phyloP scores from a whole-genome alignment of 2,797 vertebrate species.

The Melanotaenia nigrans region DNA sequence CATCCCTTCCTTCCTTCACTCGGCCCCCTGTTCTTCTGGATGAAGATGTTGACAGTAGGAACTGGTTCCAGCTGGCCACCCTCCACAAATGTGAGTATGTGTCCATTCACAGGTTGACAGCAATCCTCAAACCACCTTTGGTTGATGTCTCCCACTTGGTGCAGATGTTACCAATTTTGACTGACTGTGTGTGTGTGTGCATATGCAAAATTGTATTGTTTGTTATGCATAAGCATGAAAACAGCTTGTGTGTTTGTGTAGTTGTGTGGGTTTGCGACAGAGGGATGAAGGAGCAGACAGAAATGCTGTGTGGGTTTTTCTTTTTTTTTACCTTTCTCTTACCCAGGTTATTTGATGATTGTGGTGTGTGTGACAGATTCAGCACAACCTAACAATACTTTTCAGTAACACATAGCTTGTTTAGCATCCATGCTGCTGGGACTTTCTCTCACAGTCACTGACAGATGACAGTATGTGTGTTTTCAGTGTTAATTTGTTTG shows the following conservation, averaged over 20 bases:
- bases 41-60: constrained; percentile 76
- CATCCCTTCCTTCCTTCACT: constrained; percentile 13
- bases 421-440: constrained; percentile 51
- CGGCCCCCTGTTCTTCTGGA: constrained; percentile 33
- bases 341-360: constrained; percentile 39
- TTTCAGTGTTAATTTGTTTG: constrained; percentile 46
- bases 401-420: constrained; percentile 43
- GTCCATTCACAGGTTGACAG: constrained; percentile 18
- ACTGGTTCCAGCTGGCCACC: constrained; percentile 75
- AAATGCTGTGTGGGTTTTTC: constrained; percentile 57
- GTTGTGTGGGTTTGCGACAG: constrained; percentile 12
- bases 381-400: constrained; percentile 39
- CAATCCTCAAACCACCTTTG: constrained; percentile 39
- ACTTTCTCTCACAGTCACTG: constrained; percentile 46
- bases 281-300: constrained; percentile 44
- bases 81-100: constrained; percentile 46
- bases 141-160: constrained; percentile 18
- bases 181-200: background rate
- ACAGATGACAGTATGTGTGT: constrained; percentile 43
- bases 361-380: constrained; percentile 39
- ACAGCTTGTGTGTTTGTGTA: constrained; percentile 21
- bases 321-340: background rate
- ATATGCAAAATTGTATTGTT: constrained; percentile 14
- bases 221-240: constrained; percentile 24
- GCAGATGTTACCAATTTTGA: constrained; percentile 12